Conservation (phyloP, 1,140 invertebrate genomes). For the Lordiphosa clarofinis region DNA sequence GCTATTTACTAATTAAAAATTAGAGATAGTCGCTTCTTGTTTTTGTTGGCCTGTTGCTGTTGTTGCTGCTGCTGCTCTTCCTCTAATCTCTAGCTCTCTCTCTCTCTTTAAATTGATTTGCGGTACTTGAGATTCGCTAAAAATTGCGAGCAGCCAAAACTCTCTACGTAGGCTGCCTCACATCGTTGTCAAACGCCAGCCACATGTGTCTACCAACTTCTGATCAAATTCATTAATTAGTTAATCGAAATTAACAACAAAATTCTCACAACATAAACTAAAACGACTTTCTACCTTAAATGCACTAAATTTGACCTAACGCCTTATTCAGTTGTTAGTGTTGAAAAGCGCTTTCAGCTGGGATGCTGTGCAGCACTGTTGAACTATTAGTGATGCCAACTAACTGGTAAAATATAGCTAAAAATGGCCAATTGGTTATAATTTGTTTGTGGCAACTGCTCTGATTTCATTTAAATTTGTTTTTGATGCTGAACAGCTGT, state of each 20-base stretch:
- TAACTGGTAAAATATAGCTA: too few relatives aligned
- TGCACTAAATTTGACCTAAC: too few relatives aligned
- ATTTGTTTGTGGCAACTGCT: too few relatives aligned
- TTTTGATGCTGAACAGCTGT: too few relatives aligned
- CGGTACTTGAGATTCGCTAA: conserved; percentile 16
- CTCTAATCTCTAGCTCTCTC: not conserved
- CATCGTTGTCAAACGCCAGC: conserved; percentile 36
- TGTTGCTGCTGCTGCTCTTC: conserved; percentile 52
- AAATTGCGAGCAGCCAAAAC: conserved; percentile 25
- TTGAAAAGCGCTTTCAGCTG: not conserved
- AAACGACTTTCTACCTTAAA: conserved; percentile 15
- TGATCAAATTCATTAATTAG: conserved; percentile 32
- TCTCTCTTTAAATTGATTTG: conserved; percentile 27
- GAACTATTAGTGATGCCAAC: too few relatives aligned
- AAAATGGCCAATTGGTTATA: too few relatives aligned
- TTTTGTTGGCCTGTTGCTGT: conserved; percentile 56
- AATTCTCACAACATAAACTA: conserved; percentile 51
- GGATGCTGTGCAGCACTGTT: too few relatives aligned
- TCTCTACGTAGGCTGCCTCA: conserved; percentile 11
- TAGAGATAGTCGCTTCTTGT: conserved; percentile 20
- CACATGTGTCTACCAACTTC: conserved; percentile 10
- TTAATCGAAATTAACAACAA: conserved; percentile 45
- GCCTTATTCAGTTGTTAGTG: conserved; percentile 3
- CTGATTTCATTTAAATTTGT: too few relatives aligned
- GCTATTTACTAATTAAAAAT: conserved; percentile 57